Conservation (phyloP, 2,113 vertebrate species). For the Dolichallabes microphthalmus region DNA sequence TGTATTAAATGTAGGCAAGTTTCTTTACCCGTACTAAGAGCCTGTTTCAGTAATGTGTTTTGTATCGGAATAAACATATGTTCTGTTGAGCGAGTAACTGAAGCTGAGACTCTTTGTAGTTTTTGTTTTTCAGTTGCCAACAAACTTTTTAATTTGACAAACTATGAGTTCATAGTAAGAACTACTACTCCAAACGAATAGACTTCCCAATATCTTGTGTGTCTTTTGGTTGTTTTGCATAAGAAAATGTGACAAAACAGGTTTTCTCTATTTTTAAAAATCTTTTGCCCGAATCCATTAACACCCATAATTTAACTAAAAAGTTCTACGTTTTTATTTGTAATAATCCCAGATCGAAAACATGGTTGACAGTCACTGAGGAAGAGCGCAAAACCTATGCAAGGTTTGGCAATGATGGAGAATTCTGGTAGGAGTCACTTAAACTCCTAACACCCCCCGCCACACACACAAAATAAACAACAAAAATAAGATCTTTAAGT, state of each 20-base stretch:
- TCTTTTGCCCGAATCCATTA: too few species aligned
- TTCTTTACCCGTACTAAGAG: not conserved
- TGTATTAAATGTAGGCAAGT: not conserved
- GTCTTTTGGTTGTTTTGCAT: not conserved
- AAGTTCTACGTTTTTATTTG: not conserved
- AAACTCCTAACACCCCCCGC: not conserved
- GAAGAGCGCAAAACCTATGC: constrained; percentile 53
- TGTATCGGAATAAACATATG: not conserved
- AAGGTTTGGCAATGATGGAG: constrained; percentile 61
- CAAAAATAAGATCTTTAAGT: not conserved
- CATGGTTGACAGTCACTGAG: constrained; percentile 62
- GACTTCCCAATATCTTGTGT: not conserved
- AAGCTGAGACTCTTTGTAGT: not conserved
- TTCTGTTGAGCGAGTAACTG: not conserved
- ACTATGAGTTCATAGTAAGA: not conserved
- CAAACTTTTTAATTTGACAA: not conserved
- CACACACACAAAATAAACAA: not conserved
- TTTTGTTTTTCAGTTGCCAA: not conserved
- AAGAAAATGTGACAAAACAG: not conserved
- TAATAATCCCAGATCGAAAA: constrained; percentile 60
- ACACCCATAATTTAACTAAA: not conserved
- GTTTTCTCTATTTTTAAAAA: not conserved
- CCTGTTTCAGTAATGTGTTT: not conserved
- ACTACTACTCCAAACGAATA: too few species aligned
- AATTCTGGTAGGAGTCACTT: constrained; percentile 70